Base-by-base conservation (phyloP, 2,797 vertebrate species). In the Distichodus sexfasciatus region DNA sequence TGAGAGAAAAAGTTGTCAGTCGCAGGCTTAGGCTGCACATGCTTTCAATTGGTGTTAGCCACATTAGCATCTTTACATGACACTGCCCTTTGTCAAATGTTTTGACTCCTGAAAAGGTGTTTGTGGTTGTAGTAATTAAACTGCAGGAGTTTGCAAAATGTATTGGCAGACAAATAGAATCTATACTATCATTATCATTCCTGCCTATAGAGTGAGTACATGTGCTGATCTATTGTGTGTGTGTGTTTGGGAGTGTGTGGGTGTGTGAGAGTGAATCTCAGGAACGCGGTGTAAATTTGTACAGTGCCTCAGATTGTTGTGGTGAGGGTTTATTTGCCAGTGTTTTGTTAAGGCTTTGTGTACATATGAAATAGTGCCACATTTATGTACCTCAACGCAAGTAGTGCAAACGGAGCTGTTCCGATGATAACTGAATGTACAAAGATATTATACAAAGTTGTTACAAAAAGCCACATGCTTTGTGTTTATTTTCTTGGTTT, bases 271-370 rank as follows among this genome's bases (percentile, higher is more conserved):
- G 51, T 67, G 79, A 83, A 94, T 93, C 94, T 96, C 94, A 93
- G 94, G 96, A 98, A 97, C 94, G 94, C 88, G 90, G 95, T 96
- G 95, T 95, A 93, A 95, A 95, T 95, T 62, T 96, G 94, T 96
- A 94, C 90, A 94, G 94, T 94, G 95, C 94, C 94, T 96, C 94
- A 93, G 94, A 94, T 91, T 92, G 89, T 94, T 90, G 86, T 93
- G 54, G 50, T 46, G 61, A 61, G 58, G 64, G 53, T 76, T 70
- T 35, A 75, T 82, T 76, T 44, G 51, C 47, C 43, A 15, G 71
- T 11, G 66, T 65, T 81, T 75, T 73, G 66, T 74, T 55, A 66
- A 61, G 28, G 26, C 46, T 83, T 76, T 71, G 55, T 68, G 76
- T 90, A 92, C 90, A 90, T 92, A 90, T 88, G 88, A 92, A 90